Base-by-base conservation (phyloP, 2,888 invertebrate species). In the Tenthredo livida region DNA sequence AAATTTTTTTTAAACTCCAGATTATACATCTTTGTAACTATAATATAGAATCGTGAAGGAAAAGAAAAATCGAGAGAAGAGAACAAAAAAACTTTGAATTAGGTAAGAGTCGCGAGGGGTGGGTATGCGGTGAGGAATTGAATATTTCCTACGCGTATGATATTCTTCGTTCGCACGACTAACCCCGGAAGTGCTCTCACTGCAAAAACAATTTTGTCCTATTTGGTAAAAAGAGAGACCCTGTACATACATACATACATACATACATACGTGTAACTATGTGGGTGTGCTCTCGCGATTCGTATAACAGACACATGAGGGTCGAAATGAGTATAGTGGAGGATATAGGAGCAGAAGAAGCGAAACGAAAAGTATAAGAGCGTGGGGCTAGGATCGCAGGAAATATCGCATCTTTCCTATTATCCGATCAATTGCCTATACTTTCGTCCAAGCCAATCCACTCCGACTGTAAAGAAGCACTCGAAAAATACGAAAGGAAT, bases 361-460 rank as follows among this genome's bases (percentile, higher is more conserved):
- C 1, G 43, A 40, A 21, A 73, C 12, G 21, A 40, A 43, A 4
- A 73, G 43, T 9, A n/a, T 47, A 21, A 73, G 25, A 73, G 17
- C n/a, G 21, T 9, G n/a, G 29, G 54, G 37, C 6, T 72, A 33
- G 25, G 17, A 67, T 47, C 78, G 83, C 37, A 67, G 83, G 43
- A 83, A 70, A 83, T 70, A 83, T 77, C 33, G 50, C 77, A 77
- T 77, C 77, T 50, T 77, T 77, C 54, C 50, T 61, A 80, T 80
- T 80, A 80, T 80, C 80, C 80, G 80, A 80, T 80, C 80, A 80
- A 80, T 80, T 61, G 80, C 58, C 61, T 80, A 80, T 80, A 80
- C 80, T 80, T 80, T 80, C 61, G 61, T 80, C 72, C 37, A 40
- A 72, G 67, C 73, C 73, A 73, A 84, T 84, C 84, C 70, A 72